Conservation (phyloP, 1,140 invertebrate genomes). For the Ceratitis capitata region DNA sequence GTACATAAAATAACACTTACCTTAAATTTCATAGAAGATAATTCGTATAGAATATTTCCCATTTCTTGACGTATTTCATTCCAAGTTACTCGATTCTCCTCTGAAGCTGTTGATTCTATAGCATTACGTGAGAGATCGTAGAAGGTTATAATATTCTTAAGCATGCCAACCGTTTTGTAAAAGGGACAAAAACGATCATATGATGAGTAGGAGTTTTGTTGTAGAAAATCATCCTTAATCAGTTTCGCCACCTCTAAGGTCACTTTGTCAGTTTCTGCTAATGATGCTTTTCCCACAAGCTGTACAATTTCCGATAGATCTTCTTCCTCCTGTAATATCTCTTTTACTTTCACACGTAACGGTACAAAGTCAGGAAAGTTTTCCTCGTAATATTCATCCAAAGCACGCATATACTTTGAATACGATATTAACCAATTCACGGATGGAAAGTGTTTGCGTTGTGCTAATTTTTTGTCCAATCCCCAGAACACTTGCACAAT, state of each 20-base stretch:
- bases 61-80: slow-evolving; percentile 49
- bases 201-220: slow-evolving; percentile 57
- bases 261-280: slow-evolving; percentile 65
- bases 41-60: slow-evolving; percentile 48
- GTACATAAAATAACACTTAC: not conserved
- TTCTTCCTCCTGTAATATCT: slow-evolving; percentile 86
- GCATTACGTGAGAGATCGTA: slow-evolving; percentile 43
- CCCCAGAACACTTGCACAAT: slow-evolving; percentile 80
- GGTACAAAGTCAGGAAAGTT: slow-evolving; percentile 77
- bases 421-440: slow-evolving; percentile 82
- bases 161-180: slow-evolving; percentile 60
- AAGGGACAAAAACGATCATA: slow-evolving; percentile 59
- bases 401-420: slow-evolving; percentile 82
- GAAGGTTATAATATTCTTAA: slow-evolving; percentile 56
- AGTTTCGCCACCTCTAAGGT: slow-evolving; percentile 58
- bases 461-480: slow-evolving; percentile 78
- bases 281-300: slow-evolving; percentile 84
- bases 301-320: slow-evolving; percentile 90
- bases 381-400: slow-evolving; percentile 85
- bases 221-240: slow-evolving; percentile 60
- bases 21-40: slow-evolving; percentile 58
- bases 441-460: slow-evolving; percentile 80
- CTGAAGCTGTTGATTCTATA: slow-evolving; percentile 45
- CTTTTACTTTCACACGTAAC: slow-evolving; percentile 70
- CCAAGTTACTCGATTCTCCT: slow-evolving; percentile 55